These are phyloP conservation scores for Hippopotamyrus pictus DNA, from an alignment of 2,797 vertebrate genomes.

Conservation along the genomic window DNA sequence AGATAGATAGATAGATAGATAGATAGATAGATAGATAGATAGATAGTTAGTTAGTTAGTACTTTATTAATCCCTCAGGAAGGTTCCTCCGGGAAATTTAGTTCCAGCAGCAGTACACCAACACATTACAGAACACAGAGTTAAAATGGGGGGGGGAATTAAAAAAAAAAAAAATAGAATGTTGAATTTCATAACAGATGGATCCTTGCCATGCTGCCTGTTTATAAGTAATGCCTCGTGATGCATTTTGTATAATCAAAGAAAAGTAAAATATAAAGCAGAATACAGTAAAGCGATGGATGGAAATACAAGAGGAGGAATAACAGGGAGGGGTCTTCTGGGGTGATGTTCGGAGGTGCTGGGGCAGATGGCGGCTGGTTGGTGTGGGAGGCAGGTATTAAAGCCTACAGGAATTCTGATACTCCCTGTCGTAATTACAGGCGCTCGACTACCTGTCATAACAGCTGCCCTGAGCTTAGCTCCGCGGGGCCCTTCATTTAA, in stretches of 20 bases:
- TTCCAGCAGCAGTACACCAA: no score
- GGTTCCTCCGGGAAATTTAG: no score
- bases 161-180: no score
- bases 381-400: conserved; percentile 12
- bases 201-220: background rate
- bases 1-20: no score
- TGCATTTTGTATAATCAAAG: background rate
- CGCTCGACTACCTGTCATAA: conserved; percentile 11
- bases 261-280: background rate
- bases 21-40: no score
- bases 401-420: conserved; percentile 18
- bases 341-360: background rate
- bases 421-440: conserved; percentile 23
- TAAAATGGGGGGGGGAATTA: no score
- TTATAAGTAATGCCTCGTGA: background rate
- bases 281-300: background rate
- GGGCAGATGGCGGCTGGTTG: background rate
- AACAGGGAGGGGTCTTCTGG: background rate
- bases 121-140: no score
- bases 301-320: background rate
- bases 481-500: background rate
- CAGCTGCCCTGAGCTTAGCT: conserved; percentile 19
- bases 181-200: background rate
- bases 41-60: no score
- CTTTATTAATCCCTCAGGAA: no score